These are phyloP conservation scores for Ormyrus pomaceus DNA, from an alignment of 2,888 invertebrate species.

Conservation along the genomic window DNA sequence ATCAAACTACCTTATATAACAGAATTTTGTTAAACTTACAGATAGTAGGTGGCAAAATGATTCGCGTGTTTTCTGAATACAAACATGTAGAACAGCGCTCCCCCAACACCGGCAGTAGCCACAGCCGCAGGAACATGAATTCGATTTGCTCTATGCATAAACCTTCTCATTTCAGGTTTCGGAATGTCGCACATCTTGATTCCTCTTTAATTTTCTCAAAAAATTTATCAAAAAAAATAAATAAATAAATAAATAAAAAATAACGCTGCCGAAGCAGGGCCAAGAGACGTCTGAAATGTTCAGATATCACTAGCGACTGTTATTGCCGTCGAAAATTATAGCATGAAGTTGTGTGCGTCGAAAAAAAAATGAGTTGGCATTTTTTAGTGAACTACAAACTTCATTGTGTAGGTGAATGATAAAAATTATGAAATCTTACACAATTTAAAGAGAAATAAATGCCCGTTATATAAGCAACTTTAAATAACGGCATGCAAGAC, in stretches of 20 bases:
- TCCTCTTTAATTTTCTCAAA: not conserved
- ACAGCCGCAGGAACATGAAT: not conserved
- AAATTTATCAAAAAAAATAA: not conserved
- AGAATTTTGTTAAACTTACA: constrained; percentile 20
- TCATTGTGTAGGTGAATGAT: too few relatives aligned
- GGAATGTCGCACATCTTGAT: constrained; percentile 19
- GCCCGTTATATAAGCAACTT: too few relatives aligned
- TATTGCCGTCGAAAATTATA: too few relatives aligned
- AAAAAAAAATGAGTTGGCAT: too few relatives aligned
- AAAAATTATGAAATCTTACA: too few relatives aligned
- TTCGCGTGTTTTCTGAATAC: not conserved
- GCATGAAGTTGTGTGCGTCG: too few relatives aligned
- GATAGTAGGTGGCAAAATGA: constrained; percentile 12
- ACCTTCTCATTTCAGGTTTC: constrained; percentile 31
- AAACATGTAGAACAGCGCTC: not conserved
- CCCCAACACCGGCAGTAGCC: not conserved
- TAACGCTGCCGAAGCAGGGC: constrained; percentile 3
- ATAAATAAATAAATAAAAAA: not conserved
- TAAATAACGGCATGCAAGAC: too few relatives aligned
- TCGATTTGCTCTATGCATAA: not conserved
- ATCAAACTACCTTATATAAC: not conserved
- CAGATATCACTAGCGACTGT: too few relatives aligned
- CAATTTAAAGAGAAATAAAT: too few relatives aligned
- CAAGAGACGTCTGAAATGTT: too few relatives aligned
- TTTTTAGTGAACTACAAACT: too few relatives aligned